phyloP scores from a whole-genome alignment of 2,797 vertebrate genomes.

The Anniella stebbinsi region DNA sequence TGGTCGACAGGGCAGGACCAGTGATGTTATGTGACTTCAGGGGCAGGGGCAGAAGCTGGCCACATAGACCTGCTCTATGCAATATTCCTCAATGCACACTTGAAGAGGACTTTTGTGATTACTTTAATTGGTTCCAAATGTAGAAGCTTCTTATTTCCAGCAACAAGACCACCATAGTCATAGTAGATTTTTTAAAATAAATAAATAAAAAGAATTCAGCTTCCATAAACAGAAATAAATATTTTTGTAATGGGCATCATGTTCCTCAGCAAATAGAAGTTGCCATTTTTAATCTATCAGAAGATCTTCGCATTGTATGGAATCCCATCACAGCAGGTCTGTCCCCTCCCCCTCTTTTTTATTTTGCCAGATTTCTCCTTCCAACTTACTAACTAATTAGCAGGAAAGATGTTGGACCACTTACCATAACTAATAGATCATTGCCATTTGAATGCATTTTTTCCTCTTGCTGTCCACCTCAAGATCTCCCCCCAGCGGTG shows the following conservation, averaged over 20 bases:
- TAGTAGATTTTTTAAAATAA: background rate
- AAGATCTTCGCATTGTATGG: background rate
- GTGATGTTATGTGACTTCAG: background rate
- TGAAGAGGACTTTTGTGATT: background rate
- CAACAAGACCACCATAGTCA: background rate
- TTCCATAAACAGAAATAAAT: background rate
- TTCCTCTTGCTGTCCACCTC: background rate
- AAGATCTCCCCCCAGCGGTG: background rate
- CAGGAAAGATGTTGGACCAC: background rate
- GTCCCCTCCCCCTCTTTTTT: background rate
- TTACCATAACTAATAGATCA: constrained; percentile 1
- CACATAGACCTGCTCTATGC: background rate
- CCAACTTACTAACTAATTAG: background rate
- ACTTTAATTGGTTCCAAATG: background rate
- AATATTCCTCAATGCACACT: background rate
- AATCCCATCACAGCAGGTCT: background rate
- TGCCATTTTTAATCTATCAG: background rate
- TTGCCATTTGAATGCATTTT: background rate
- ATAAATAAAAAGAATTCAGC: background rate
- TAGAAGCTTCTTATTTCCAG: background rate
- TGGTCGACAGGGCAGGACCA: background rate
- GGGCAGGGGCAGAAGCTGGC: background rate
- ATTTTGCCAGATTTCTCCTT: background rate
- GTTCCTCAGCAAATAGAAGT: background rate
- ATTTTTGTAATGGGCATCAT: constrained; percentile 5